Evolutionary conservation across 1,140 invertebrate species (phyloP), one percentile per base, ranked within the genome.

Genomic region (Neotoxoptera formosana): DNA sequence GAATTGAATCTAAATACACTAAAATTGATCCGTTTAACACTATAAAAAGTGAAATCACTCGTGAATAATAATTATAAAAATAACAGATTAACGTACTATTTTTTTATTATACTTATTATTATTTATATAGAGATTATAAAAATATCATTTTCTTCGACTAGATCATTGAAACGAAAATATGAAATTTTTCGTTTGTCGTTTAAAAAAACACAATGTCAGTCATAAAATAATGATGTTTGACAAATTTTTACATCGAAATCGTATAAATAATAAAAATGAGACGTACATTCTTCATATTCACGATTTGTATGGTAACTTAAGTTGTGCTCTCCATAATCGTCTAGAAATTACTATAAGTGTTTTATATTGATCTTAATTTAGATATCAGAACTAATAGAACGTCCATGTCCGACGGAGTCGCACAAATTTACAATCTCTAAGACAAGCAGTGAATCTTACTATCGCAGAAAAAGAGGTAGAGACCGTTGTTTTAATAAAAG

Each of bases 391-490:
- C n/a, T n/a, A 93, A 83, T 51, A 36, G 86, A 83, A 83, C 47
- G 36, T 53, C n/a, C 45, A 93, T 93, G 91, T 93, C n/a, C 91
- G 91, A 84, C 91, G 48, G 91, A 93, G 47, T 93, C 91, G 7
- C 91, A 93, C 91, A 93, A 84, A 93, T 93, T 93, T 53, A 51
- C 45, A 93, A n/a, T 93, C 91, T 56, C 21, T 93, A 51, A 93
- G 91, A 86, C 91, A 93, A 21, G 91, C 81, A 93, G 91, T 34
- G 86, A 93, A 93, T 93, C 91, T 93, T 36, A 86, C 91, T 93
- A 93, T 93, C 7, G 91, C 81, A 41, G 91, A 93, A 93, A 93
- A 93, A 93, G 91, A 93, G 91, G 91, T 93, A 93, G 91, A 53
- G 23, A 56, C n/a, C n/a, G 34, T 90, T 67, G 36, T n/a, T 90